Evolutionary conservation across 2,888 invertebrate genomes (phyloP).

Genomic region (Creontiades dilutus): DNA sequence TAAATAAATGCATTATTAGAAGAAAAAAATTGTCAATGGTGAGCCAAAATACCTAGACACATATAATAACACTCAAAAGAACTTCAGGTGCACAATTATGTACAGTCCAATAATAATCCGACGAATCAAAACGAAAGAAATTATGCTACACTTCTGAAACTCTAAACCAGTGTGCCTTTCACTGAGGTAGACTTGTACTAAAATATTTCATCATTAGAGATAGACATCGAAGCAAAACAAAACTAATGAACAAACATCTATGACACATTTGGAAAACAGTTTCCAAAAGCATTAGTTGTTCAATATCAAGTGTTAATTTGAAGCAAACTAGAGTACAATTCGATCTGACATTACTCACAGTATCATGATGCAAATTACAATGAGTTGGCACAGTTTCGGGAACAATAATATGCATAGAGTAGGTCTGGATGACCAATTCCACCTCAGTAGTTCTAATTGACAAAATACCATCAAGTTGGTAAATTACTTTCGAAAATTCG

Average conservation of each 20-base stretch:
- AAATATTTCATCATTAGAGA: no score
- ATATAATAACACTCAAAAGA: no score
- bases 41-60: no score
- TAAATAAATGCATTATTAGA: no score
- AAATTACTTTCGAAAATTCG: no score
- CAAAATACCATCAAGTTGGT: not conserved
- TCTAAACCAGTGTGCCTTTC: not conserved
- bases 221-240: not conserved
- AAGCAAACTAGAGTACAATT: not conserved
- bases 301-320: not conserved
- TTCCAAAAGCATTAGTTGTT: not conserved
- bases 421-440: constrained; percentile 13
- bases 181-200: constrained; percentile 42
- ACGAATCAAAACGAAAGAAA: no score
- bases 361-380: constrained; percentile 25
- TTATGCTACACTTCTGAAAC: no score
- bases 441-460: constrained; percentile 12
- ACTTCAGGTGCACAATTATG: no score
- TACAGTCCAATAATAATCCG: no score
- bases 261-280: not conserved
- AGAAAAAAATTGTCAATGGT: no score
- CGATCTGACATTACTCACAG: not conserved
- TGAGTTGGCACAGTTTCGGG: constrained; percentile 31
- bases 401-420: not conserved
- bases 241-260: not conserved